Evolutionary conservation across 1,140 invertebrate species (phyloP).

Genomic region (Scaptomyza montana): DNA sequence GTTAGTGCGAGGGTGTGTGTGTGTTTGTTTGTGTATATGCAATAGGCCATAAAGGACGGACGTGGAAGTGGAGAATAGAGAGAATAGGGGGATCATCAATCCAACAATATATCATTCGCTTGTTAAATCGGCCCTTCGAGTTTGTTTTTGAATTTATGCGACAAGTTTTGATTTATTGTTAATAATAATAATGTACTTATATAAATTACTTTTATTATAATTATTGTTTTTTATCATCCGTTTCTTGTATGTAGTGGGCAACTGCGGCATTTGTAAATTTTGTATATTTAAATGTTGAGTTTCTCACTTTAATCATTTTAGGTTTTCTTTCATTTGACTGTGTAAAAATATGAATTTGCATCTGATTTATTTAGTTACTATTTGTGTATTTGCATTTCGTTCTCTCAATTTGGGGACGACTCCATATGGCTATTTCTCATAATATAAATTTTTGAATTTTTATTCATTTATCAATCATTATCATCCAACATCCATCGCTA

Average conservation of each 20-base stretch:
- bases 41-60: neutral
- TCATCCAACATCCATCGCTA: conserved; percentile 2
- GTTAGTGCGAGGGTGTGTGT: conserved; percentile 21
- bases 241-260: conserved; percentile 78
- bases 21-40: conserved; percentile 8
- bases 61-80: conserved; percentile 8
- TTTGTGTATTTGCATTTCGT: conserved; percentile 39
- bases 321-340: conserved; percentile 57
- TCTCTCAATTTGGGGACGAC: conserved; percentile 55
- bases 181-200: conserved; percentile 79
- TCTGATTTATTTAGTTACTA: conserved; percentile 71
- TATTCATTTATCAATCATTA: neutral
- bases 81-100: conserved; percentile 7
- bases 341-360: conserved; percentile 79
- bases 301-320: conserved; percentile 6
- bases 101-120: conserved; percentile 15
- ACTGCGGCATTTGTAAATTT: conserved; percentile 81
- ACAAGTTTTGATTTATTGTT: conserved; percentile 82
- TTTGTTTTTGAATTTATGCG: conserved; percentile 55
- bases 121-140: neutral
- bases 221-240: conserved; percentile 73
- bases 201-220: conserved; percentile 80
- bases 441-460: conserved; percentile 27
- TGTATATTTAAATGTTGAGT: conserved; percentile 69
- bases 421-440: conserved; percentile 43